phyloP scores from a whole-genome alignment of 1,140 invertebrate species.

The Delia radicum region DNA sequence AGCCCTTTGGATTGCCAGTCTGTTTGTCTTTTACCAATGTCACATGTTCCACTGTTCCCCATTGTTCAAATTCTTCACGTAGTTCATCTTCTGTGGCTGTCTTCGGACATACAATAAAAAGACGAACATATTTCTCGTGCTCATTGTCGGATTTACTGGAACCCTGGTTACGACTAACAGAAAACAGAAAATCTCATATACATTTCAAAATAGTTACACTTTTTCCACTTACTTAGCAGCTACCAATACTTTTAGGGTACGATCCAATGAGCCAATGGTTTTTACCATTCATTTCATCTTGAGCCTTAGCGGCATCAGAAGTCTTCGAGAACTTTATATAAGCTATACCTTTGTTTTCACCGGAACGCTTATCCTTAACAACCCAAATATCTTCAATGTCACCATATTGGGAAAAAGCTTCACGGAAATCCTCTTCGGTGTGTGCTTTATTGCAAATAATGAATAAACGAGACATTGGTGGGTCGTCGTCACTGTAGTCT shows the following conservation, averaged over 20 bases:
- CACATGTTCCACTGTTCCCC: slow-evolving; percentile 81
- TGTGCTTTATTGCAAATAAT: slow-evolving; percentile 82
- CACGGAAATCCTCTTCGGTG: slow-evolving; percentile 76
- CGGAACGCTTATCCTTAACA: slow-evolving; percentile 79
- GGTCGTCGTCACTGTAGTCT: slow-evolving; percentile 69
- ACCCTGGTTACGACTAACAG: slow-evolving; percentile 72
- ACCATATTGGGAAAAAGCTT: slow-evolving; percentile 78
- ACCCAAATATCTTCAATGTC: slow-evolving; percentile 85
- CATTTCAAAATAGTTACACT: not conserved
- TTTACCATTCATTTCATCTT: slow-evolving; percentile 86
- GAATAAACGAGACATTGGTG: slow-evolving; percentile 81
- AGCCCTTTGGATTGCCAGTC: slow-evolving; percentile 83
- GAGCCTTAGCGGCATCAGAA: slow-evolving; percentile 79
- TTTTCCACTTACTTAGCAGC: slow-evolving; percentile 68
- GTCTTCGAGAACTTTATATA: slow-evolving; percentile 86
- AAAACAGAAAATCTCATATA: slow-evolving; percentile 5
- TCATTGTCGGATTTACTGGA: slow-evolving; percentile 74
- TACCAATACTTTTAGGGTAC: slow-evolving; percentile 87
- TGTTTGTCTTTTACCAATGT: slow-evolving; percentile 78
- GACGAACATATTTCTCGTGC: slow-evolving; percentile 77
- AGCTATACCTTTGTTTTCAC: slow-evolving; percentile 80
- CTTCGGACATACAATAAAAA: slow-evolving; percentile 88
- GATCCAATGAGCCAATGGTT: slow-evolving; percentile 68
- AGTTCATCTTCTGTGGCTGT: slow-evolving; percentile 76
- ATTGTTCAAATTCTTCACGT: slow-evolving; percentile 77